Evolutionary conservation across 2,797 vertebrate species (phyloP).

Genomic region (Acanthis flammea): DNA sequence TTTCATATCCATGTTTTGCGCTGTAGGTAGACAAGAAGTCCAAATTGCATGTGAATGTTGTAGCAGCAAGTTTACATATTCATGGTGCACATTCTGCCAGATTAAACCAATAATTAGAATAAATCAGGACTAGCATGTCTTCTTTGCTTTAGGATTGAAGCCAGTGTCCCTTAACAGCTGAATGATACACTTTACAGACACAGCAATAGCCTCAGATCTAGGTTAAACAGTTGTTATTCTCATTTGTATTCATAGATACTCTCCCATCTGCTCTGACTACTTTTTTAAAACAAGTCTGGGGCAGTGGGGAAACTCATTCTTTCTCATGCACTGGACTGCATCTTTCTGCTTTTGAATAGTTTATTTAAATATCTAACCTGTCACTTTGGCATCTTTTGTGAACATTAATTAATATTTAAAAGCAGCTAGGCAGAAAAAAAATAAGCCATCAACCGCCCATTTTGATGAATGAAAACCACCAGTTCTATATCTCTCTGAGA

Average conservation of each 20-base stretch:
- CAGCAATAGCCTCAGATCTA: background rate
- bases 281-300: background rate
- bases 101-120: background rate
- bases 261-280: background rate
- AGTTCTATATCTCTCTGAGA: background rate
- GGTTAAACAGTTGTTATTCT: background rate
- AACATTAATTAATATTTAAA: slow-evolving; percentile 10
- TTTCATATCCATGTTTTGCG: background rate
- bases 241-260: background rate
- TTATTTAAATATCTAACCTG: background rate
- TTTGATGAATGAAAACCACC: background rate
- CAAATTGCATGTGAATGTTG: background rate
- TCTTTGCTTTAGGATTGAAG: background rate
- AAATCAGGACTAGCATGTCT: background rate
- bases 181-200: background rate
- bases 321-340: background rate
- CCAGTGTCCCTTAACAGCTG: background rate
- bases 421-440: background rate
- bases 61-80: background rate
- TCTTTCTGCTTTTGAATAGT: background rate
- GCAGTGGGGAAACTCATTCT: background rate
- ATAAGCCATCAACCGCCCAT: background rate
- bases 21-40: background rate
- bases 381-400: background rate
- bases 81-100: background rate